Base-by-base conservation (phyloP, 2,113 vertebrate species). In the Cinclus mexicanus region DNA sequence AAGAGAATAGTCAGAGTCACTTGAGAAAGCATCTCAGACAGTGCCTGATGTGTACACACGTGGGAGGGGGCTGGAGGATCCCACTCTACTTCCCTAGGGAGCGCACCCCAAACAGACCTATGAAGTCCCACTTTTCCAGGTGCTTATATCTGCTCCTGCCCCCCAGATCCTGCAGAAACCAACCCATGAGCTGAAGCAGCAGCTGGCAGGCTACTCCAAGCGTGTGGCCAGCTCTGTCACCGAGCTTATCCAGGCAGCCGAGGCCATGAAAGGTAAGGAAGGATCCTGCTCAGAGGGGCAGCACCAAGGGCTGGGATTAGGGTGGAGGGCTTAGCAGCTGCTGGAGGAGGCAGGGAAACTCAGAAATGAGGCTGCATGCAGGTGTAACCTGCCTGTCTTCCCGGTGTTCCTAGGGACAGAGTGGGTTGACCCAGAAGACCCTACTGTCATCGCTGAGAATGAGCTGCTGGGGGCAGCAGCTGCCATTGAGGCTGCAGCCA, bases 351-450 rank as follows among this genome's bases (percentile, higher is more conserved):
- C 59, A 15, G 37, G 11, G 19, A 2, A 3, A 60, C 14, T 46
- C 24, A 21, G 50, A 68, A 82, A 28, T 42, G 18, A 56, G 29
- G 33, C 23, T 2, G 1, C 19, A 5, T 0, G 0, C 9, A 23
- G 26, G 16, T 88, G 33, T 85, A 53, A 77, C 52, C 26, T 87
- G 6, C 35, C 28, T 68, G 0, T 1, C 20, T 56, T 74, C 28
- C 9, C 0, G 5, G 4, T 53, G n/a, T 46, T 29, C 35, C 37
- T 91, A 99, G 99, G 99, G 57, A 99, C 98, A 0, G 98, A 99
- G 76, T 99, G 99, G 99, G 99, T 99, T 60, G 99, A 99, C 82
- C 99, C 99, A 0, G 99, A 99, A 93, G 99, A 99, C 89, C 99
- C 99, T 77, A 99, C 99, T 0, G 99, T 99, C 96, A 99, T 99